Evolutionary conservation across 2,888 invertebrate species (phyloP), one percentile per base, ranked within the genome.

Genomic region (Crossocerus cetratus): DNA sequence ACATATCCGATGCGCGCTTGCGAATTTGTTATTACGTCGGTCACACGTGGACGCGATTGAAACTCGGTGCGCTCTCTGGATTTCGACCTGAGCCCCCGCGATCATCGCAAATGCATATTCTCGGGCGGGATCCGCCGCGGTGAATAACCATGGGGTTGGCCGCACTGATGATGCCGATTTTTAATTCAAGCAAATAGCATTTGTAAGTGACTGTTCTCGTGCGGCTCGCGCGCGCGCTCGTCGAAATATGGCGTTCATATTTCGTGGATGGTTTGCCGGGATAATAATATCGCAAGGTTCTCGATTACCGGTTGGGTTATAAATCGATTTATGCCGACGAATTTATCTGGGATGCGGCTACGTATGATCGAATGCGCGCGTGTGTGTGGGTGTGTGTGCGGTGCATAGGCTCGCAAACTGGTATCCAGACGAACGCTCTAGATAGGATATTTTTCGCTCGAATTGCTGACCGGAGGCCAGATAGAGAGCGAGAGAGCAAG

Each of bases 361-460:
- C 16, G 2, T 21, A 18, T 32, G 11, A 13, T 3, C n/a, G n/a
- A 2, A 18, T 18, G 32, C 8, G 32, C 32, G 32, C 32, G 32
- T 32, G 5, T 11, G 11, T 11, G 11, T 32, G 8, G 5, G 8
- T 32, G 32, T 32, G 11, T 32, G 32, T 1, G 32, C 3, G 32
- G 11, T 32, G 11, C 32, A 32, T 32, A 32, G 32, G 8, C 32
- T 32, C 8, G 32, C 32, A 32, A 14, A 8, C 20, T n/a, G 59
- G 16, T 55, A 56, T 43, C 18, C 62, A 21, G 43, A 18, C 42
- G 32, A 42, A 22, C 58, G 14, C 22, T 54, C 45, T 43, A 72
- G 73, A 76, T 76, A 71, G 77, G 71, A 80, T 82, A 82, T 82
- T 80, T 82, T 76, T 64, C 82, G 61, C 66, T 72, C 56, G 76